Evolutionary conservation across 2,113 vertebrate genomes (phyloP).

Genomic region (Anguilla japonica): DNA sequence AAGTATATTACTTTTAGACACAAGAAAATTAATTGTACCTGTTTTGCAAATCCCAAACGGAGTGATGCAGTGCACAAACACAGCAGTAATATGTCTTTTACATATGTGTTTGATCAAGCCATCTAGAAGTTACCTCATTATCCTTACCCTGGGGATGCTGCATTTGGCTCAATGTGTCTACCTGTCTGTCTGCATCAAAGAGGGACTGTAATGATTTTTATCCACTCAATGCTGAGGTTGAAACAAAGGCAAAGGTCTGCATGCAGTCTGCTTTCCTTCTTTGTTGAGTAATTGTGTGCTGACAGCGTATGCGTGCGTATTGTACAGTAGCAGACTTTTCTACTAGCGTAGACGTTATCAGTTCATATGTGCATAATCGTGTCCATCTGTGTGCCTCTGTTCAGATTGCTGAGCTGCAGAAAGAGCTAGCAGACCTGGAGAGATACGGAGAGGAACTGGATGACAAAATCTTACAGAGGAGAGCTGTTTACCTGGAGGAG

Average conservation of each 20-base stretch:
- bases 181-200: not conserved
- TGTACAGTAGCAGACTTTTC: not conserved
- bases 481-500: slow-evolving; percentile 50
- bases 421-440: slow-evolving; percentile 56
- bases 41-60: not conserved
- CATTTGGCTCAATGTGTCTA: not conserved
- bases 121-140: not conserved
- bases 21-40: not conserved
- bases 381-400: slow-evolving; percentile 13
- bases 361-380: not conserved
- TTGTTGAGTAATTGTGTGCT: not conserved
- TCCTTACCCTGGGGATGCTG: not conserved
- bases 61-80: not conserved
- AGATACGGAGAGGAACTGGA: slow-evolving; percentile 58
- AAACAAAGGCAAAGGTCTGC: not conserved
- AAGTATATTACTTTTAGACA: not conserved
- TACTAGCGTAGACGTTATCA: not conserved
- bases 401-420: slow-evolving; percentile 59
- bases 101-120: not conserved
- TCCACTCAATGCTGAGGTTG: not conserved
- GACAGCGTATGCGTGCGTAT: not conserved
- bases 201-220: not conserved
- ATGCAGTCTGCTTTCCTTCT: not conserved
- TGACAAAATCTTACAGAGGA: slow-evolving; percentile 56
- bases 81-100: not conserved